Evolutionary conservation across 1,140 invertebrate species (phyloP).

Genomic region (Magallana gigas): DNA sequence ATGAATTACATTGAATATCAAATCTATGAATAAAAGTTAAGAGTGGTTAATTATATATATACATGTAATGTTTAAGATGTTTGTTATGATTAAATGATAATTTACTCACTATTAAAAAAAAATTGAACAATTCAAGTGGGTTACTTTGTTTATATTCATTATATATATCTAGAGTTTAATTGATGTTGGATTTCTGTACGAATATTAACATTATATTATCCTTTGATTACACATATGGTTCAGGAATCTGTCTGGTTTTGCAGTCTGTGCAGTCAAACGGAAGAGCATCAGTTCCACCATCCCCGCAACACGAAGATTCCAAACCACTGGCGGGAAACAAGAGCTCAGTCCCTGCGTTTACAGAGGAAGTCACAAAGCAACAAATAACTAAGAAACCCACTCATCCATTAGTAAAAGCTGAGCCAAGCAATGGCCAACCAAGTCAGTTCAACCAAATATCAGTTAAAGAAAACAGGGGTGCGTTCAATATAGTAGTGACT

Average conservation of each 20-base stretch:
- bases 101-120: too few relatives aligned
- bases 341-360: neutral
- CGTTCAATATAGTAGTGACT: neutral
- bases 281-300: neutral
- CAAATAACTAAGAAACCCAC: constrained; percentile 14
- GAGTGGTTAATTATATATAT: too few relatives aligned
- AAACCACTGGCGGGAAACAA: neutral
- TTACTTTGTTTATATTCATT: too few relatives aligned
- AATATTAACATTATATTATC: too few relatives aligned
- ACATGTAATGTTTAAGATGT: too few relatives aligned
- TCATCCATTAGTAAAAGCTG: constrained; percentile 19
- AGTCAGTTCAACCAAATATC: constrained; percentile 41
- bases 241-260: neutral
- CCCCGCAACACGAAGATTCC: neutral
- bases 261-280: neutral
- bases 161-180: too few relatives aligned
- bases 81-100: too few relatives aligned
- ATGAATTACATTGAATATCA: neutral
- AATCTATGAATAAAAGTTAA: too few relatives aligned
- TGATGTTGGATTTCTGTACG: too few relatives aligned
- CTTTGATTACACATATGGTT: neutral
- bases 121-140: too few relatives aligned
- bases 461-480: neutral
- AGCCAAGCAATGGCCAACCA: neutral
- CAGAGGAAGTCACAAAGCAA: neutral